Percentiles rank a stretch among this genome's conserved stretches.
Evolutionary conservation across 2,888 invertebrate species (phyloP).

Genomic region (Hermaeophaga mercurialis): DNA sequence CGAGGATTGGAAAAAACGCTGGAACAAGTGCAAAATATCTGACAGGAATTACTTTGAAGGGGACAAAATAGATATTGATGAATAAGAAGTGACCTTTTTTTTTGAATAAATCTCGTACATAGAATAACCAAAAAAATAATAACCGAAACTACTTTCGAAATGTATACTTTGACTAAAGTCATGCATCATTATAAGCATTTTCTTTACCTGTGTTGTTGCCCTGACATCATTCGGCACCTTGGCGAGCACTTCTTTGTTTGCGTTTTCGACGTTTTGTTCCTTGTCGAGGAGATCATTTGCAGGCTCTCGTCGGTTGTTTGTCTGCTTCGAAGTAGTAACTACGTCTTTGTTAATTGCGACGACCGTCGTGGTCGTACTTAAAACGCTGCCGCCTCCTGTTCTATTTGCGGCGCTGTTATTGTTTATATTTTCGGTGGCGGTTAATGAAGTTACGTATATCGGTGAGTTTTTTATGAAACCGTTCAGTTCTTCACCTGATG

Average conservation of each 20-base stretch:
- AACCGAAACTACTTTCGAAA: no score
- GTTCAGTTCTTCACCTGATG: slow-evolving; percentile 70
- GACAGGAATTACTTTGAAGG: no score
- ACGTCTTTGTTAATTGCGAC: slow-evolving; percentile 56
- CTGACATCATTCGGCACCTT: slow-evolving; percentile 51
- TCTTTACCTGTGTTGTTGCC: slow-evolving; percentile 26
- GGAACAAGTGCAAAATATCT: no score
- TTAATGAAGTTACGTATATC: slow-evolving; percentile 81
- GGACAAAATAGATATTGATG: no score
- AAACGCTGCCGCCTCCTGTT: slow-evolving; percentile 49
- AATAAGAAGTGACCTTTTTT: no score
- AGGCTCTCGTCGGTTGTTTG: slow-evolving; percentile 29
- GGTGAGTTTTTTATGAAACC: slow-evolving; percentile 82
- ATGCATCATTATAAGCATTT: no score
- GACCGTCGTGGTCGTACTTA: slow-evolving; percentile 53
- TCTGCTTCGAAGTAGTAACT: slow-evolving; percentile 44
- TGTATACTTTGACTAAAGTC: no score
- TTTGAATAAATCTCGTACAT: no score
- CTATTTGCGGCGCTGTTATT: slow-evolving; percentile 58
- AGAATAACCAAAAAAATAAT: no score
- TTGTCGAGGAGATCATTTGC: slow-evolving; percentile 42
- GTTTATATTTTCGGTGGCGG: slow-evolving; percentile 61
- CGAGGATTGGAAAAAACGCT: no score
- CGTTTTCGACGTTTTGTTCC: slow-evolving; percentile 41
- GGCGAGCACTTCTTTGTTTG: slow-evolving; percentile 21